Evolutionary conservation across 2,797 vertebrate genomes (phyloP), one percentile per base, ranked within the genome.

Genomic region (Hyperoplus lanceolatus): DNA sequence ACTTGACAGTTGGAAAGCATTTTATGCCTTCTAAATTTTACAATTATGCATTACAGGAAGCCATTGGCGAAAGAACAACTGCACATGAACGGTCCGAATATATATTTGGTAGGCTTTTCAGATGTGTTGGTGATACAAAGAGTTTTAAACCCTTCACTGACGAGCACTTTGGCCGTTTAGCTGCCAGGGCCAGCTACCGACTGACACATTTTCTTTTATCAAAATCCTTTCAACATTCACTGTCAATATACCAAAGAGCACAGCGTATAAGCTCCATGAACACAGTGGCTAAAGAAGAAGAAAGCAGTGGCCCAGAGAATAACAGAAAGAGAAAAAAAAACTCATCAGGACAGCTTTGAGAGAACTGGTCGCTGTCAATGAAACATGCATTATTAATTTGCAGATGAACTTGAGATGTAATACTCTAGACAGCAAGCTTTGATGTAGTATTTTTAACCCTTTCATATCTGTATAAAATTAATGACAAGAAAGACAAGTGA

Each of bases 321-420:
- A 63, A 61, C 3, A 57, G 14, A 49, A 29, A 18, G 41, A 49
- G 68, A 63, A n/a, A 58, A 11, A 39, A 15, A 58, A 67, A 59
- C 5, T 38, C 39, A 11, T 15, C 1, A 29, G 56, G 53, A 38
- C 6, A 46, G 77, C 49, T 73, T 61, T 77, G 38, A 83, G 59
- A 56, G 29, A 48, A 63, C 8, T 1, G 41, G 8, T 4, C 50
- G 49, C 49, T 75, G 79, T 67, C 48, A 79, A 1, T 70, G 48
- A 77, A 62, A 79, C 48, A 53, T 60, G 3, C 42, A 78, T 83
- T 65, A 75, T 64, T 73, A 48, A 81, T 73, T 9, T 10, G 46
- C 51, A 43, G 46, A 57, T 49, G 42, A 79, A 83, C 46, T 12
- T n/a, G 2, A 77, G 8, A 42, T 16, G 18, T 58, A 58, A 72